Evolutionary conservation across 2,113 vertebrate species (phyloP), one percentile per base, ranked within the genome.

Genomic region (Albula goreensis): DNA sequence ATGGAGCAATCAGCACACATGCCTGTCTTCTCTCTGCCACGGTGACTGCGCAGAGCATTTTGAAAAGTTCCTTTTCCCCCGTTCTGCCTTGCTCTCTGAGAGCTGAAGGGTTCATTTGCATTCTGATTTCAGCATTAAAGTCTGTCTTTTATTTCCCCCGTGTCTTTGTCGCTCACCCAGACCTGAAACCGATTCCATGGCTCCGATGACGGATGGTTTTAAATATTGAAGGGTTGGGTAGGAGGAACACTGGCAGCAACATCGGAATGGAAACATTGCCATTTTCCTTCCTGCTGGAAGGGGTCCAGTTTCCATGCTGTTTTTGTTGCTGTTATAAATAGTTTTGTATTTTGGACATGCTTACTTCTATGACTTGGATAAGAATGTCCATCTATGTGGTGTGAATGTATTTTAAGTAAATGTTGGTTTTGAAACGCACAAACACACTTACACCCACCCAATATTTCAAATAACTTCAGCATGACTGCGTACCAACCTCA

Each of bases 1-100:
- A 93, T 91, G 89, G 87, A 94, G 93, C 90, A 91, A 92, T 93
- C 87, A 89, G 88, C 91, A 41, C 31, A 41, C 31, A 41, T 41
- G 31, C 31, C 31, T 91, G 82, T 74, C 3, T 92, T 94, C 91
- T 90, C 53, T 9, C 53, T 56, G 53, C 53, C 12, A 12, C 12
- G 12, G 53, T 9, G 53, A 56, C 53, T 12, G 53, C 6, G 12
- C 12, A 56, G 53, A 56, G 12, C 53, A 56, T 56, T 56, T 56
- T 56, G 6, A 12, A 56, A 12, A 56, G 12, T 12, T 12, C 53
- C 53, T 9, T 12, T 56, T 12, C 53, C 53, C 53, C 53, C 53
- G 12, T 6, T 9, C 53, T 41, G 53, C 53, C 12, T 56, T 56
- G 7, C 53, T 56, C 57, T 3, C 57, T 15, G 57, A 60, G 57